phyloP scores from a whole-genome alignment of 2,888 invertebrate species.

The Andricus curvator region DNA sequence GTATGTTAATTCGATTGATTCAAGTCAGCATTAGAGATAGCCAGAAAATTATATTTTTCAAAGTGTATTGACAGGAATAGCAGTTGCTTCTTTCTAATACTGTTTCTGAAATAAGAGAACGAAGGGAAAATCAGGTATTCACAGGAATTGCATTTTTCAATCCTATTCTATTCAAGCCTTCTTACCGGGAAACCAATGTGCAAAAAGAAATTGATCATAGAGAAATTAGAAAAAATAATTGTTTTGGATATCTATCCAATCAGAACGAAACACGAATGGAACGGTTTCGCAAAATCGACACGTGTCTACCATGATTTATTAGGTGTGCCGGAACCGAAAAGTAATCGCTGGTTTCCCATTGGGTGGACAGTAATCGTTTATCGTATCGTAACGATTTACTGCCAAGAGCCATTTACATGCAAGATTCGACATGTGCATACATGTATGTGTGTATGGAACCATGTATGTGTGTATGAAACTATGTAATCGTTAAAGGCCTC shows the following conservation, averaged over 20 bases:
- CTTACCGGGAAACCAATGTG: too few relatives aligned
- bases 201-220: not conserved
- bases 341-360: slow-evolving; percentile 45
- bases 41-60: too few relatives aligned
- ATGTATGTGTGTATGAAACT: not conserved
- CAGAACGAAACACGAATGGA: not conserved
- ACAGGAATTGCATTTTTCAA: too few relatives aligned
- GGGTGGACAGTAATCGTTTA: slow-evolving; percentile 46
- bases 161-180: too few relatives aligned
- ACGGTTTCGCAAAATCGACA: slow-evolving; percentile 12
- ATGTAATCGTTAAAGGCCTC: not conserved
- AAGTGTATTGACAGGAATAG: too few relatives aligned
- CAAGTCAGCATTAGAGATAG: too few relatives aligned
- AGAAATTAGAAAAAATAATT: not conserved
- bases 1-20: too few relatives aligned
- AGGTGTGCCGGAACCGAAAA: slow-evolving; percentile 45
- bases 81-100: too few relatives aligned
- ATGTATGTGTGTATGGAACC: not conserved
- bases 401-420: slow-evolving; percentile 13
- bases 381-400: slow-evolving; percentile 45
- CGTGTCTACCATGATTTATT: slow-evolving; percentile 15
- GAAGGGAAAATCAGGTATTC: too few relatives aligned
- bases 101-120: too few relatives aligned
- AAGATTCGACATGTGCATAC: not conserved
- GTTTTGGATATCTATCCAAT: not conserved